These are phyloP conservation scores for Crypturellus tataupa DNA, from an alignment of 2,797 vertebrate genomes.

Conservation along the genomic window DNA sequence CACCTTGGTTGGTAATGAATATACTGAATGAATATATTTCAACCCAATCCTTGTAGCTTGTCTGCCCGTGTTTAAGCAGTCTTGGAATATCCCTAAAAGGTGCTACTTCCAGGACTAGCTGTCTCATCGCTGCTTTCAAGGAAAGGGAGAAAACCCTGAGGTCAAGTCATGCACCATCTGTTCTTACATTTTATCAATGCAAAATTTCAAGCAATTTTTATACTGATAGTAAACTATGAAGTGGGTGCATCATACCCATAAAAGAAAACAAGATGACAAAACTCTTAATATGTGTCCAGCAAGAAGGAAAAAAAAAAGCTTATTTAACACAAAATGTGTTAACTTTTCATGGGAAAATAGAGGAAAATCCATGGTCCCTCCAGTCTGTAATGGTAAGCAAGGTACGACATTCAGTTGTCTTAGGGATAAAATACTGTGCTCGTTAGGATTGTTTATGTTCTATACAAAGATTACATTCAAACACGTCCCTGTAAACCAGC, in stretches of 20 bases:
- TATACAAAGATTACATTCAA: neutral
- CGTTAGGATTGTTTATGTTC: neutral
- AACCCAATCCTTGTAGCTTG: neutral
- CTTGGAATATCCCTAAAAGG: conserved; percentile 14
- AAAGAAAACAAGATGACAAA: neutral
- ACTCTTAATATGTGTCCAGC: neutral
- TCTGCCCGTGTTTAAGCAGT: neutral
- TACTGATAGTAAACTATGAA: neutral
- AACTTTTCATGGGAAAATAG: neutral
- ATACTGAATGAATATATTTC: neutral
- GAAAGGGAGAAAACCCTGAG: neutral
- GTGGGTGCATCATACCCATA: neutral
- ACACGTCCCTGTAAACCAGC: neutral
- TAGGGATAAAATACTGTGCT: neutral
- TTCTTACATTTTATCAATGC: neutral
- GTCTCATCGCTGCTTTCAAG: neutral
- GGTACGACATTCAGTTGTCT: neutral
- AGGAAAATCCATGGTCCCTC: neutral
- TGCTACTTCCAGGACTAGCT: neutral
- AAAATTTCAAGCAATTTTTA: conserved; percentile 33
- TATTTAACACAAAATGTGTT: neutral
- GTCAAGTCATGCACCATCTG: conserved; percentile 23
- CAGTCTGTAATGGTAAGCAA: neutral
- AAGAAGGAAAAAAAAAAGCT: neutral
- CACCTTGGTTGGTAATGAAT: neutral